These are phyloP conservation scores for Myioborus miniatus DNA, from an alignment of 2,797 vertebrate species.

Conservation along the genomic window DNA sequence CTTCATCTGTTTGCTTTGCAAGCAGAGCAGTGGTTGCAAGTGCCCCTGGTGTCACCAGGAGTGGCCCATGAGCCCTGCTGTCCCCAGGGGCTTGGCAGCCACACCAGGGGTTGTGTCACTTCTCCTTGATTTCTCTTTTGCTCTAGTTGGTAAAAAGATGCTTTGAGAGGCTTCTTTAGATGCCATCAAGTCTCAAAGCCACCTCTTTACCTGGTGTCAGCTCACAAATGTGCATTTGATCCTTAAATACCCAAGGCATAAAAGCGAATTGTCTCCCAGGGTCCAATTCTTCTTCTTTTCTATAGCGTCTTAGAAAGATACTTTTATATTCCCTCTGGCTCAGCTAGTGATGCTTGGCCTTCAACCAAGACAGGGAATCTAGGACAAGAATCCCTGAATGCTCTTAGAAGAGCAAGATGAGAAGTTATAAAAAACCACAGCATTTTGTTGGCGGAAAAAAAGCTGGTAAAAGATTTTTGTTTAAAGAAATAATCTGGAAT, in stretches of 20 bases:
- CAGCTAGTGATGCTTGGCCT: slow-evolving; percentile 52
- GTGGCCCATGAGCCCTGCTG: not conserved
- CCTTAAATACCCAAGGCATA: slow-evolving; percentile 51
- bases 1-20: slow-evolving; percentile 51
- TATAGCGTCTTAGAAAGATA: slow-evolving; percentile 47
- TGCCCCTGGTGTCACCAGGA: not conserved
- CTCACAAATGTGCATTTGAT: slow-evolving; percentile 30
- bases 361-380: slow-evolving; percentile 56
- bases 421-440: slow-evolving; percentile 13
- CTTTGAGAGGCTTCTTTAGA: slow-evolving; percentile 16
- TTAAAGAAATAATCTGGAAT: not conserved
- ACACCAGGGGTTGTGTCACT: rapidly evolving
- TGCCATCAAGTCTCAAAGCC: not conserved
- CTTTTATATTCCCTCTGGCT: slow-evolving; percentile 57
- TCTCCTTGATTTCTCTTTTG: not conserved
- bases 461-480: not conserved
- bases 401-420: slow-evolving; percentile 31
- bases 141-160: not conserved
- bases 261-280: slow-evolving; percentile 40
- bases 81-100: not conserved
- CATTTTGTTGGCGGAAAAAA: not conserved
- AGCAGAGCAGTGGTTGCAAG: not conserved
- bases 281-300: slow-evolving; percentile 56
- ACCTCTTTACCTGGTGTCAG: slow-evolving; percentile 44
- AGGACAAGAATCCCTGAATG: slow-evolving; percentile 35